phyloP scores from a whole-genome alignment of 2,113 vertebrate genomes.

The Hypomesus transpacificus region DNA sequence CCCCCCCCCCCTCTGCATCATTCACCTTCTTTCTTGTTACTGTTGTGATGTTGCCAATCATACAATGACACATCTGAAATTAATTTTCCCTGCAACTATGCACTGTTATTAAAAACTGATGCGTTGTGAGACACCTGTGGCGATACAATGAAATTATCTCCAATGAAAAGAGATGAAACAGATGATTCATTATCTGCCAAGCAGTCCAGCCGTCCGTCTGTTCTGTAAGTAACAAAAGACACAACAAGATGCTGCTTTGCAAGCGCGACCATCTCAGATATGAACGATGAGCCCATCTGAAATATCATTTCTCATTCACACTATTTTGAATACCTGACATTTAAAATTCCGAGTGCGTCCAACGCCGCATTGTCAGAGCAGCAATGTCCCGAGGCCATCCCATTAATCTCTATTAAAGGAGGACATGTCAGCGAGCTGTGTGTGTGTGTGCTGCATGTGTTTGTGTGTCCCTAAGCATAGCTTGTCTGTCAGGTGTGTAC shows the following conservation, averaged over 20 bases:
- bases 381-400: slow-evolving; percentile 47
- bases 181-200: slow-evolving; percentile 34
- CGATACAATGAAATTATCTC: slow-evolving; percentile 14
- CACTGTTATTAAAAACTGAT: neutral
- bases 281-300: slow-evolving; percentile 36
- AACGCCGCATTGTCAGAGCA: slow-evolving; percentile 51
- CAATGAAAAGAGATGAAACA: slow-evolving; percentile 19
- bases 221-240: slow-evolving; percentile 30
- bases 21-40: no score
- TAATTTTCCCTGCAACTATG: neutral
- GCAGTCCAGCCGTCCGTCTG: neutral
- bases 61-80: no score
- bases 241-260: neutral
- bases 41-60: no score
- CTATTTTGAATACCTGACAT: slow-evolving; percentile 45
- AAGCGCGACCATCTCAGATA: slow-evolving; percentile 15
- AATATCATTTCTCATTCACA: slow-evolving; percentile 46
- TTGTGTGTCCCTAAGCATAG: neutral
- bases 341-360: slow-evolving; percentile 54
- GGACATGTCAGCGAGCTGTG: slow-evolving; percentile 34
- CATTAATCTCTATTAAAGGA: slow-evolving; percentile 61
- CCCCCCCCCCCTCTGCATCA: no score
- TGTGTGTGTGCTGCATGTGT: slow-evolving; percentile 19
- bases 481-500: neutral
- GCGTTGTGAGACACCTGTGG: slow-evolving; percentile 1